A percentile compares a stretch with the other conserved stretches of the same genome.
These are phyloP conservation scores for Sebastes oblongus DNA, from an alignment of 2,797 vertebrate species.

Conservation along the genomic window DNA sequence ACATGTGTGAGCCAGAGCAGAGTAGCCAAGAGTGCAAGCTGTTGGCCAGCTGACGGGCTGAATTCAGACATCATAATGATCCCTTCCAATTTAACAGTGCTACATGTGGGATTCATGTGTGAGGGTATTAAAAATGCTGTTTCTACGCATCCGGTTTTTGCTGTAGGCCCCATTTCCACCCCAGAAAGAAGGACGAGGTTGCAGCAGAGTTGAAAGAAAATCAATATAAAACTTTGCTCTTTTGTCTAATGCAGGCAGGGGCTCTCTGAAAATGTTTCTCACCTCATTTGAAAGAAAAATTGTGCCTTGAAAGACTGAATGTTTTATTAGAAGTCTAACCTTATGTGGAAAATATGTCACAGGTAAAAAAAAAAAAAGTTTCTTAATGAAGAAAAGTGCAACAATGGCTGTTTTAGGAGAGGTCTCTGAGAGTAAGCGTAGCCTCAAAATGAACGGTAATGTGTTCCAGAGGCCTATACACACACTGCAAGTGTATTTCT, in stretches of 20 bases:
- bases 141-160: slow-evolving; percentile 65
- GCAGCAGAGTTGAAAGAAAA: slow-evolving; percentile 36
- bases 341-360: slow-evolving; percentile 68
- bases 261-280: slow-evolving; percentile 55
- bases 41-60: slow-evolving; percentile 74
- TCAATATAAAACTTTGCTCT: slow-evolving; percentile 30
- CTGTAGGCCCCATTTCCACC: slow-evolving; percentile 50
- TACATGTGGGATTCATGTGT: slow-evolving; percentile 78
- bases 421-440: not conserved
- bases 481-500: not conserved
- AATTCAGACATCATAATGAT: slow-evolving; percentile 79
- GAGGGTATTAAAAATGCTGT: slow-evolving; percentile 68
- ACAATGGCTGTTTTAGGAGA: slow-evolving; percentile 41
- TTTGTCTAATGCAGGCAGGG: slow-evolving; percentile 12
- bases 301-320: slow-evolving; percentile 23
- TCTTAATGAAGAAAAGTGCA: slow-evolving; percentile 53
- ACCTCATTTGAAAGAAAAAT: slow-evolving; percentile 53
- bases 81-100: slow-evolving; percentile 71
- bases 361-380: slow-evolving; percentile 31
- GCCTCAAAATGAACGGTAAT: slow-evolving; percentile 24
- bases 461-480: slow-evolving; percentile 17
- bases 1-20: slow-evolving; percentile 70
- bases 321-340: slow-evolving; percentile 65
- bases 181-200: slow-evolving; percentile 16
- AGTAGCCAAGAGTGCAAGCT: slow-evolving; percentile 76